phyloP scores from a whole-genome alignment of 1,140 invertebrate species.

The Rhyacophila brunnea region DNA sequence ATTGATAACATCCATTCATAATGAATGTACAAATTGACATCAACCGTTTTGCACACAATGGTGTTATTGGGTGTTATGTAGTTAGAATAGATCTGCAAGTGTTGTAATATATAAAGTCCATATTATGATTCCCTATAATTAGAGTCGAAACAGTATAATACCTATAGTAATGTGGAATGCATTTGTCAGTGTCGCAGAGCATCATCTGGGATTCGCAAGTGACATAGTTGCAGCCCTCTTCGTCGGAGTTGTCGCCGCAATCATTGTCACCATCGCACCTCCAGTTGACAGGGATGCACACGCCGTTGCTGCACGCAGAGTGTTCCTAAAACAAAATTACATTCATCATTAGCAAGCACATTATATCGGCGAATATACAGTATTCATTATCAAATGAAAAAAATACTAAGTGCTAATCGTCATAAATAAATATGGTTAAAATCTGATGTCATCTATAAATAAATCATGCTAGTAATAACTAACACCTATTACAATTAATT shows the following conservation, averaged over 20 bases:
- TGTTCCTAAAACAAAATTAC: constrained; percentile 55
- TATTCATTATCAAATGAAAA: no score
- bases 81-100: no score
- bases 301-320: constrained; percentile 64
- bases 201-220: constrained; percentile 63
- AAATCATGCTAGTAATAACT: no score
- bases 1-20: background rate
- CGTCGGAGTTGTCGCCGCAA: constrained; percentile 58
- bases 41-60: no score
- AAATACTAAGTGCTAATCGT: no score
- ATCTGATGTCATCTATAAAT: no score
- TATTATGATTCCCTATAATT: background rate
- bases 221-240: constrained; percentile 45
- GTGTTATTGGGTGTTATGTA: no score
- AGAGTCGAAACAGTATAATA: no score
- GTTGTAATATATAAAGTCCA: background rate
- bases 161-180: constrained; percentile 47
- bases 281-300: constrained; percentile 68
- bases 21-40: no score
- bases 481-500: no score
- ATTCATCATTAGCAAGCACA: no score
- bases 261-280: constrained; percentile 61
- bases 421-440: background rate
- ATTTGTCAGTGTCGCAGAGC: constrained; percentile 61
- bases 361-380: no score